Evolutionary conservation across 2,888 invertebrate species (phyloP), one percentile per base, ranked within the genome.

Genomic region (Quadriops clusia): DNA sequence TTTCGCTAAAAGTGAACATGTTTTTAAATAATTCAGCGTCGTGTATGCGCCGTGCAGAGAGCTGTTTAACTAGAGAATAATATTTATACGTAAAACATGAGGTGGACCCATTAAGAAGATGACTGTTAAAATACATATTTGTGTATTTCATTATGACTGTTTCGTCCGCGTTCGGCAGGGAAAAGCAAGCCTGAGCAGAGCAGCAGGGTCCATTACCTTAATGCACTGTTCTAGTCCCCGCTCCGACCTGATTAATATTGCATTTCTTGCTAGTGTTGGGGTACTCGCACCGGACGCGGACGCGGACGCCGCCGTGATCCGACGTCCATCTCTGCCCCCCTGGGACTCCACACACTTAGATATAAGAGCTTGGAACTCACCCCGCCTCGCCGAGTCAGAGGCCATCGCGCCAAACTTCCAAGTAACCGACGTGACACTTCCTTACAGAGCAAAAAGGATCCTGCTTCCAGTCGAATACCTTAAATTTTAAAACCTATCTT

Each of bases 171-270:
- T 13, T 11, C n/a, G 16, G 21, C 27, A 17, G 25, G 27, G 14
- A 30, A 25, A 23, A 18, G 14, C 17, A n/a, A 17, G 28, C 11
- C 26, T 17, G 34, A 38, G 38, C 37, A 36, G 43, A 43, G 39
- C 45, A 44, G 42, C 45, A 46, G 47, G 50, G 56, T 60, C 60
- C 58, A 60, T 60, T 60, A 60, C 56, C 53, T 57, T 60, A 60
- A 60, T 60, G 60, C 58, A 60, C 56, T 56, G 56, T 56, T 56
- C 57, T 53, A 53, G 56, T 57, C 56, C 51, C 38, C 41, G 45
- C 54, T 55, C 55, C 47, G 46, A 50, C 56, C 66, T 65, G 69
- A 70, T 70, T 70, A 71, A 71, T 70, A 70, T 70, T 70, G 67
- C 68, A 71, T 68, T 68, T 68, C 65, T 65, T 64, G 60, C 40